Evolutionary conservation across 2,888 invertebrate species (phyloP).

Genomic region (Lagria hirta): DNA sequence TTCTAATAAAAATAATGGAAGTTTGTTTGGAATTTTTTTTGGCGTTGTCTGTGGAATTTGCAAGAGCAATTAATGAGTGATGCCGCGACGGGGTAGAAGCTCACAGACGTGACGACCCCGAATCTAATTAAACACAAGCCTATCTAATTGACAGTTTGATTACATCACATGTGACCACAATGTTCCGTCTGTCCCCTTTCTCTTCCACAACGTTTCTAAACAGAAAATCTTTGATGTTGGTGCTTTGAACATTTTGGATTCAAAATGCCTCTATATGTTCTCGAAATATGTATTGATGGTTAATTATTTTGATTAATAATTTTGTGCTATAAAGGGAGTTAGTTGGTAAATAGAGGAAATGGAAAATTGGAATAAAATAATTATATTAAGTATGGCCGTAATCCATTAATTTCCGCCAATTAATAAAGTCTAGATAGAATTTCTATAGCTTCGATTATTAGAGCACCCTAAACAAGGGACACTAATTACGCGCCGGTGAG

Average conservation of each 20-base stretch:
- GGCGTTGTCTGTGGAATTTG: constrained; percentile 29
- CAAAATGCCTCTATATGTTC: too few relatives aligned
- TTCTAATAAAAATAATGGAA: too few relatives aligned
- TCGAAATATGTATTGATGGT: too few relatives aligned
- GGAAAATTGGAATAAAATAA: constrained; percentile 32
- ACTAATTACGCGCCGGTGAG: too few relatives aligned
- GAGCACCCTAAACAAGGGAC: constrained; percentile 21
- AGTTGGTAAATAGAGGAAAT: constrained; percentile 31
- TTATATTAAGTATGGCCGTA: constrained; percentile 36
- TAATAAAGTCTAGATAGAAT: constrained; percentile 30
- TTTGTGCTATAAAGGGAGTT: constrained; percentile 33
- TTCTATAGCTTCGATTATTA: constrained; percentile 28
- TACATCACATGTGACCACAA: constrained; percentile 47
- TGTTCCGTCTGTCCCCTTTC: constrained; percentile 29
- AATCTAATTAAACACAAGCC: constrained; percentile 52
- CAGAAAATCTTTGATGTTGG: constrained; percentile 17
- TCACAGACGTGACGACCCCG: constrained; percentile 44
- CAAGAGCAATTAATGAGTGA: constrained; percentile 41
- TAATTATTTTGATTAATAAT: constrained; percentile 35
- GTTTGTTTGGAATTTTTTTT: constrained; percentile 19
- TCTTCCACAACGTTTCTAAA: constrained; percentile 23
- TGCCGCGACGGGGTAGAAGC: constrained; percentile 36
- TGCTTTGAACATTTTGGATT: too few relatives aligned
- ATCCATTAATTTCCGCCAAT: constrained; percentile 39
- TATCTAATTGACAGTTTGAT: constrained; percentile 54